Base-by-base conservation (phyloP, 2,888 invertebrate species). In the Alloplasta piceator region DNA sequence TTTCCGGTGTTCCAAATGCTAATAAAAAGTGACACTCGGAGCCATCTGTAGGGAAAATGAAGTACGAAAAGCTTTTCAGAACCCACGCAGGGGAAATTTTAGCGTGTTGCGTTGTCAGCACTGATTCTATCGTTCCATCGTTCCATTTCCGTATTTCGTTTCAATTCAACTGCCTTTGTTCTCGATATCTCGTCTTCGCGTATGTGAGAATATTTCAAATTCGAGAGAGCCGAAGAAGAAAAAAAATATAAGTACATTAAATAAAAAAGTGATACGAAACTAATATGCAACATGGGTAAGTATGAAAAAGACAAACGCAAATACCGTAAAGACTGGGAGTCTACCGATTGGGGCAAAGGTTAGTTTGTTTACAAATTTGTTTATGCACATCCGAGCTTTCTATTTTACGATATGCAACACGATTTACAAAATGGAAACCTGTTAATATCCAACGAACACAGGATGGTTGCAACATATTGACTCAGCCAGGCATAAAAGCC, bases 271-370 rank as follows among this genome's bases (percentile, higher is more conserved):
- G 9, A 48, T n/a, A n/a, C 12, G 5, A n/a, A 10, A n/a, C 10
- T 48, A n/a, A 48, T n/a, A 48, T 48, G 12, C 10, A 48, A 48
- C 9, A 48, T 48, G 48, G 48, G 48, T n/a, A 60, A 58, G 38
- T 58, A 48, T 14, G 70, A n/a, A 48, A 70, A 70, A 58, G 70
- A 70, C 26, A 70, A 70, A 56, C 70, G 70, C 1, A 70, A 70
- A 48, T 70, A 70, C 9, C 43, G 70, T 26, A 60, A 70, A 10
- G 70, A 58, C 48, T 70, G 70, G 70, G 70, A 60, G 10, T 48
- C 70, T 5, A 70, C 12, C 38, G 48, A 48, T 38, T 66, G 66
- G 66, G 66, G 50, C 50, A 50, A 66, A 66, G 66, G 38, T 66
- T 38, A 50, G 12, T 64, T 50, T 64, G 43, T 61, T 10, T 16